Conservation (phyloP, 2,113 vertebrate species). For the Nothocercus julius region DNA sequence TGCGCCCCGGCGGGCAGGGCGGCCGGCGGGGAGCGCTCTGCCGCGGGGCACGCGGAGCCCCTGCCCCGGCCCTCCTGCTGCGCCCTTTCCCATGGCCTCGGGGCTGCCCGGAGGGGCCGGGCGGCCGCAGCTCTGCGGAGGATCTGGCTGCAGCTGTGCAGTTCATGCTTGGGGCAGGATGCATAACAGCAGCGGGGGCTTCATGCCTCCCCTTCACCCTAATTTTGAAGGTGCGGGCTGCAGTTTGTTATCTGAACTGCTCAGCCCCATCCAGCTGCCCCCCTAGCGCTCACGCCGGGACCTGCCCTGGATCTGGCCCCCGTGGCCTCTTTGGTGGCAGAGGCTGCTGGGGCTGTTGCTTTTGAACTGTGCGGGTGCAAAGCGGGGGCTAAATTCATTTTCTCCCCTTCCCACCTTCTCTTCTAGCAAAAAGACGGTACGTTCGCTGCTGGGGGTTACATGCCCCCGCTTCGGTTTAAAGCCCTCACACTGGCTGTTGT, state of each 20-base stretch:
- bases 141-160: background rate
- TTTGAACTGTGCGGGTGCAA: background rate
- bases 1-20: fast-evolving
- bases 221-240: background rate
- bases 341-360: background rate
- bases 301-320: too few species aligned
- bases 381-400: background rate
- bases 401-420: background rate
- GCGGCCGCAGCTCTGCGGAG: fast-evolving
- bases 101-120: background rate
- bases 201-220: fast-evolving
- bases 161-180: background rate
- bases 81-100: background rate
- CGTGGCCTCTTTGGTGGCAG: background rate
- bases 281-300: fast-evolving
- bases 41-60: background rate
- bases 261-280: background rate
- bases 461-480: constrained; percentile 97
- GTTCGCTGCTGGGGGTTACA: constrained; percentile 94
- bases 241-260: background rate
- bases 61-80: background rate
- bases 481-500: constrained; percentile 91
- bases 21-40: background rate
- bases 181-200: background rate
- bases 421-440: constrained; percentile 95